Evolutionary conservation across 2,888 invertebrate genomes (phyloP).

Genomic region (Eremobia ochroleuca): DNA sequence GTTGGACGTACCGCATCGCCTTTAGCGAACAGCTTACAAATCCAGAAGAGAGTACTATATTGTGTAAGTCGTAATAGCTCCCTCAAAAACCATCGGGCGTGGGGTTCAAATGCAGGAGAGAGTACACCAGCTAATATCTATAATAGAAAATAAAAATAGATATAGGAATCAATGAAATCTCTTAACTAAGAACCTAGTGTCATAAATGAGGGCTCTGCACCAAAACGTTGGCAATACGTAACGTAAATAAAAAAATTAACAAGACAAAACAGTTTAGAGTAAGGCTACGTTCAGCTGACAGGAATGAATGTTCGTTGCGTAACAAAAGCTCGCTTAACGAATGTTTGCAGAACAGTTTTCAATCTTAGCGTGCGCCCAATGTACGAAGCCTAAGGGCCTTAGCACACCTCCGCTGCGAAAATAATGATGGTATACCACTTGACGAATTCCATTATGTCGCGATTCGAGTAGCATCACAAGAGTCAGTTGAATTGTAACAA

Average conservation of each 20-base stretch:
- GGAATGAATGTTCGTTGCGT: not conserved
- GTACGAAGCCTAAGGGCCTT: not conserved
- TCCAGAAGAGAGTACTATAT: constrained; percentile 90
- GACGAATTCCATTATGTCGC: no score
- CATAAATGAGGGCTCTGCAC: not conserved
- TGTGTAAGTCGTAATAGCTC: constrained; percentile 91
- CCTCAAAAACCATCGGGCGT: constrained; percentile 90
- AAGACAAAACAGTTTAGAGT: not conserved
- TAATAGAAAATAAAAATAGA: not conserved
- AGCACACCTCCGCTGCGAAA: no score
- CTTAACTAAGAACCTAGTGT: not conserved
- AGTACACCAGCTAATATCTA: constrained; percentile 86
- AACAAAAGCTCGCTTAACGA: not conserved
- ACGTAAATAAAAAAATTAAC: no score
- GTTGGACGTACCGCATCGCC: constrained; percentile 85
- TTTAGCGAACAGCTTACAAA: constrained; percentile 82
- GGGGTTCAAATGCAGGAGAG: constrained; percentile 91
- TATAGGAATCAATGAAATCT: not conserved
- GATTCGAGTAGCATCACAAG: no score
- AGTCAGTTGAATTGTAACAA: no score
- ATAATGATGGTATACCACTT: no score
- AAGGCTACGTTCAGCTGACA: not conserved
- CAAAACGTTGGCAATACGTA: not conserved
- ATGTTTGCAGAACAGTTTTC: not conserved
- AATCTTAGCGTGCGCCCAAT: not conserved